A percentile compares a stretch with the other conserved stretches of the same genome.
Evolutionary conservation across 2,113 vertebrate genomes (phyloP).

Genomic region (Gulo gulo): DNA sequence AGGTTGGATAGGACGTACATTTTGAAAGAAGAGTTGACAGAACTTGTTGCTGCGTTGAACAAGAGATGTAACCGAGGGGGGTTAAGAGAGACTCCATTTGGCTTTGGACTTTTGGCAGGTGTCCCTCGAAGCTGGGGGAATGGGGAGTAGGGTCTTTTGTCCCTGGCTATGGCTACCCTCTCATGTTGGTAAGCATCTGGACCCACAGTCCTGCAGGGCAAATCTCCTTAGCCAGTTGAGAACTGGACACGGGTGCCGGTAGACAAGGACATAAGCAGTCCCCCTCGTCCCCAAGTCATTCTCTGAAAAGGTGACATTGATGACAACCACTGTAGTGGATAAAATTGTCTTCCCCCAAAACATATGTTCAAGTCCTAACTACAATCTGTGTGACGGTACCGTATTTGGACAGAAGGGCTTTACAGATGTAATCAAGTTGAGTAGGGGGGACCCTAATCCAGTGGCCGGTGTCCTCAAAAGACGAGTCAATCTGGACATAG

Average conservation of each 20-base stretch:
- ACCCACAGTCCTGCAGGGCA: background rate
- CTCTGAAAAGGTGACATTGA: background rate
- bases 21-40: background rate
- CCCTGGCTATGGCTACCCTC: rapidly evolving
- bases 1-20: background rate
- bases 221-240: background rate
- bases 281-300: background rate
- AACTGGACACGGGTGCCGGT: background rate
- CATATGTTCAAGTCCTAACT: background rate
- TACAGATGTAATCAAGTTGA: background rate
- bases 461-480: background rate
- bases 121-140: background rate
- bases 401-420: background rate
- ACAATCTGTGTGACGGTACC: background rate
- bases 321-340: too few species aligned
- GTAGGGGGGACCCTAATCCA: background rate
- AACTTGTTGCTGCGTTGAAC: background rate
- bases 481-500: background rate
- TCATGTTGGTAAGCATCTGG: background rate
- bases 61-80: background rate
- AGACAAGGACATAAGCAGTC: background rate
- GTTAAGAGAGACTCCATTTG: background rate
- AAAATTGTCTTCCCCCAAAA: background rate
- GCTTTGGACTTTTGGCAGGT: background rate
- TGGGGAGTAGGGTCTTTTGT: background rate